Base-by-base conservation (phyloP, 2,888 invertebrate genomes). In the Megalurothrips usitatus region DNA sequence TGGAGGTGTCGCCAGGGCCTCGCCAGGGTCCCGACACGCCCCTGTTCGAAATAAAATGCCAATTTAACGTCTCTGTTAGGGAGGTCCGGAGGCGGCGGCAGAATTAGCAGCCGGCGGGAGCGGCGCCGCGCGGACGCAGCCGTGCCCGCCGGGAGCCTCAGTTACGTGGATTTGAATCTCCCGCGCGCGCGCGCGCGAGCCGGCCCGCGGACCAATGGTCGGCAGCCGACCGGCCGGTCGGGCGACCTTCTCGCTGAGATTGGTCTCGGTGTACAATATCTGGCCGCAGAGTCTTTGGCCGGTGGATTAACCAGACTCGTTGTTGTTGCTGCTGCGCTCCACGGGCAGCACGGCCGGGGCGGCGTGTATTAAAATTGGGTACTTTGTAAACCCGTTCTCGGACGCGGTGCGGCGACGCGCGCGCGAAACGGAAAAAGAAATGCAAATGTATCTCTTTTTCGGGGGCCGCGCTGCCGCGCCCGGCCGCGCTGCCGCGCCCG, bases 301-400 rank as follows among this genome's bases (percentile, higher is more conserved):
- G 68, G 26, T 10, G 26, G 68, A 75, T 75, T 75, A 75, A 26
- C 23, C 23, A 75, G 23, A 75, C 68, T 26, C 12, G 68, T 75
- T 26, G 68, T 26, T 68, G 52, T 52, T 19, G 58, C 58, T n/a
- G n/a, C n/a, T n/a, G n/a, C n/a, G n/a, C n/a, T n/a, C 14, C 58
- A n/a, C 58, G 17, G 34, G n/a, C n/a, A 43, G 34, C n/a, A 43
- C 17, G 19, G 19, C 58, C 58, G 58, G 19, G 6, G 68, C 68
- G 6, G 68, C 68, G 8, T 75, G 68, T 75, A 26, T 75, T 75
- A 75, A 75, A 75, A 75, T 75, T 75, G 68, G 68, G 68, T 75
- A 75, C 68, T 75, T 75, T 75, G 68, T 75, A 75, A 75, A 75
- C 68, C 68, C 68, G 68, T 75, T 75, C 68, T 26, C 68, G 58